A percentile compares a stretch with the other conserved stretches of the same genome.
Conservation (phyloP, 1,140 invertebrate species). For the Hyles euphorbiae region DNA sequence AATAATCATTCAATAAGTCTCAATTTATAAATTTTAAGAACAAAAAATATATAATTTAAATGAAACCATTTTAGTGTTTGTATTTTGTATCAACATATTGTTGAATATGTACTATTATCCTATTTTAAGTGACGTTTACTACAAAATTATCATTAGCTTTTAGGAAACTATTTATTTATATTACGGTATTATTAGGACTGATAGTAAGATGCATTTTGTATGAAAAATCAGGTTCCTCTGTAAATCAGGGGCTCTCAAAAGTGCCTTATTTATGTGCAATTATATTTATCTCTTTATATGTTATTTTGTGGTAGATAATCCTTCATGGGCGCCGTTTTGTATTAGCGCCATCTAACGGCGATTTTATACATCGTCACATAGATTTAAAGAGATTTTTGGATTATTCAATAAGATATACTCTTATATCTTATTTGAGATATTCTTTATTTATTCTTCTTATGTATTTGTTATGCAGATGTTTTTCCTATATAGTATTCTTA, state of each 20-base stretch:
- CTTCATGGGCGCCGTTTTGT: not conserved
- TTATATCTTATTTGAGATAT: constrained; percentile 22
- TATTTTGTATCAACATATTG: not conserved
- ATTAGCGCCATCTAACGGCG: too few species aligned
- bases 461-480: not conserved
- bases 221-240: not conserved
- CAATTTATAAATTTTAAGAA: not conserved
- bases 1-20: not conserved
- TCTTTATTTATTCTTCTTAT: constrained; percentile 6
- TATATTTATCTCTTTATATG: constrained; percentile 1
- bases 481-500: not conserved
- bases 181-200: constrained; percentile 6
- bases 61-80: too few species aligned
- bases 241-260: constrained; percentile 1
- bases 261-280: constrained; percentile 8
- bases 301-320: not conserved
- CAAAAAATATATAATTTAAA: not conserved
- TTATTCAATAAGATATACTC: constrained; percentile 22
- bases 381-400: constrained; percentile 2
- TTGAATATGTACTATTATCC: too few species aligned
- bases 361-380: not conserved
- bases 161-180: constrained; percentile 10
- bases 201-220: not conserved
- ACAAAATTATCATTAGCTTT: not conserved
- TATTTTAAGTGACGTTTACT: not conserved